phyloP scores from a whole-genome alignment of 2,797 vertebrate species.

The Protosalanx chinensis region DNA sequence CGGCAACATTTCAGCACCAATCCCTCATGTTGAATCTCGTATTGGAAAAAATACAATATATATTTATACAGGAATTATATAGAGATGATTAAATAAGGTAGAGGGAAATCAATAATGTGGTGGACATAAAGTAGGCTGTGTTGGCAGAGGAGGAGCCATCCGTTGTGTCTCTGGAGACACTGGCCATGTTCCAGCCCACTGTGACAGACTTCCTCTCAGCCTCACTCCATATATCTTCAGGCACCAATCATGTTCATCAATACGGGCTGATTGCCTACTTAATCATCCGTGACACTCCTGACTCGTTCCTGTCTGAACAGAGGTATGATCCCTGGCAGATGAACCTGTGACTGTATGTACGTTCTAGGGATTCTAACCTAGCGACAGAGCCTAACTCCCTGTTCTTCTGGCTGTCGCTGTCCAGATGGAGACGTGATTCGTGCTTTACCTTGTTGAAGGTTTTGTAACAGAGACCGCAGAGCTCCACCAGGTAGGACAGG shows the following conservation, averaged over 20 bases:
- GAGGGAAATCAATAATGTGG: slow-evolving; percentile 72
- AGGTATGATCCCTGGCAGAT: slow-evolving; percentile 46
- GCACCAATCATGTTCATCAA: slow-evolving; percentile 76
- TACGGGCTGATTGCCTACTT: slow-evolving; percentile 72
- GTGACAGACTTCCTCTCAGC: slow-evolving; percentile 53
- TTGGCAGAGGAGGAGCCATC: slow-evolving; percentile 68
- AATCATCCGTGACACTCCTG: slow-evolving; percentile 64
- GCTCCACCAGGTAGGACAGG: slow-evolving; percentile 91
- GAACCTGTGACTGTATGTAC: slow-evolving; percentile 12
- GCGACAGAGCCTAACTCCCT: not conserved
- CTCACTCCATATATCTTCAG: slow-evolving; percentile 53
- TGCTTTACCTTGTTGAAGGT: slow-evolving; percentile 91
- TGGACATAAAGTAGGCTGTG: slow-evolving; percentile 67
- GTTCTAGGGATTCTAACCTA: not conserved
- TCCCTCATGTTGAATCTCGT: slow-evolving; percentile 49
- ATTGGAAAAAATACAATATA: slow-evolving; percentile 27
- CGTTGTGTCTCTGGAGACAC: slow-evolving; percentile 49
- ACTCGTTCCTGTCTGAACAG: slow-evolving; percentile 60
- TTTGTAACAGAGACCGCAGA: slow-evolving; percentile 95
- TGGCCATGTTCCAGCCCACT: slow-evolving; percentile 58
- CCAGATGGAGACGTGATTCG: no score
- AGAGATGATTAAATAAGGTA: slow-evolving; percentile 61
- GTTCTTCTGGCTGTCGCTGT: not conserved
- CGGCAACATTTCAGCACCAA: slow-evolving; percentile 45
- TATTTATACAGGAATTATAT: slow-evolving; percentile 52